Evolutionary conservation across 2,113 vertebrate genomes (phyloP).

Genomic region (Stomatorhinus ivindoensis): DNA sequence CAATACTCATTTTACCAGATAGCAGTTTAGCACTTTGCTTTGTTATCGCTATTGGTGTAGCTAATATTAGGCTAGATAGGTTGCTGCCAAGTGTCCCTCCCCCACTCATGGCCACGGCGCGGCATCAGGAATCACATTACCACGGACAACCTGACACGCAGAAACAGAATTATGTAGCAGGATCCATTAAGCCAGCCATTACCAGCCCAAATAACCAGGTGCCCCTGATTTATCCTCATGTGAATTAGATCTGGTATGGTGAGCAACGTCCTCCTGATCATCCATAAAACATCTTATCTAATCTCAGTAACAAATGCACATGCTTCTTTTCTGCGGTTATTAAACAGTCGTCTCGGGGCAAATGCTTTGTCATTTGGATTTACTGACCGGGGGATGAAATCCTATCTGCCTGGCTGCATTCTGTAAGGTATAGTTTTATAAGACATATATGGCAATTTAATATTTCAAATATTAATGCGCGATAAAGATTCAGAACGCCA

Average conservation of each 20-base stretch:
- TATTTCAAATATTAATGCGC: not conserved
- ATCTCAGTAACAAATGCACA: not conserved
- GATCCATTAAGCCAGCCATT: not conserved
- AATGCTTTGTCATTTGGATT: not conserved
- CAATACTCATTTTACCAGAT: not conserved
- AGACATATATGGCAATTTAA: not conserved
- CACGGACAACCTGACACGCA: not conserved
- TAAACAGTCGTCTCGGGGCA: not conserved
- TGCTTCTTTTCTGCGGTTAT: not conserved
- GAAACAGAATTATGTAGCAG: not conserved
- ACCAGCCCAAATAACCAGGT: not conserved
- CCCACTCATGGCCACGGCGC: not conserved
- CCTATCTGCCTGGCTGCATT: not conserved
- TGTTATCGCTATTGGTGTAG: not conserved
- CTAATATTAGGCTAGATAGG: not conserved
- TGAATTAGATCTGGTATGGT: not conserved
- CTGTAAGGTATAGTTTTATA: not conserved
- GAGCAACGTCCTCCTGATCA: not conserved
- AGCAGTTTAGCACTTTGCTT: not conserved
- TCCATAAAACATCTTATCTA: not conserved
- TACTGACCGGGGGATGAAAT: not conserved
- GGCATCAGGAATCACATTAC: not conserved
- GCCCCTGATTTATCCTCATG: not conserved
- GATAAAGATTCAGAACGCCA: not conserved
- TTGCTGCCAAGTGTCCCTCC: not conserved